Evolutionary conservation across 2,797 vertebrate genomes (phyloP), one percentile per base, ranked within the genome.

Genomic region (Gymnoscopelus braueri): DNA sequence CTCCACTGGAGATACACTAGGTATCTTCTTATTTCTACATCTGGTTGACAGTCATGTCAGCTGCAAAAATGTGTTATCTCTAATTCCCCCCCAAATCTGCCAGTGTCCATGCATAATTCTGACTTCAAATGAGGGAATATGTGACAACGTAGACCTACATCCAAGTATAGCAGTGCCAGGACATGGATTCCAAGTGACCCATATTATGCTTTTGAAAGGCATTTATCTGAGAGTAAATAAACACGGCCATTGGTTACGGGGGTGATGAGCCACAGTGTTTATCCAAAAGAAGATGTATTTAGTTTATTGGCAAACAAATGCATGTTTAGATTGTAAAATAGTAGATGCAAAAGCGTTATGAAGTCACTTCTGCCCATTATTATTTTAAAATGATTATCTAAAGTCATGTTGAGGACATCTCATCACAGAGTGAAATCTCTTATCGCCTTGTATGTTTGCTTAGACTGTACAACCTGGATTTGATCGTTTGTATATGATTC

Each of bases 31-130:
- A 84, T 50, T 82, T 86, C 76, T 85, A 89, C 91, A 92, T 94
- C 90, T 91, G 91, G 83, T 90, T 65, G 81, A 81, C 88, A 88
- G 89, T 77, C 79, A 71, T 69, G 76, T 90, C 88, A 89, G 83
- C 82, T 86, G 72, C 86, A 88, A 85, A 78, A 49, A 64, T 64
- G 62, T 70, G 86, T 89, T 81, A 85, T 88, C 72, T 75, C 63
- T 81, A 77, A 86, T 86, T 87, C 80, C 71, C 56, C 60, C 68
- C 74, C 67, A 80, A 86, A 87, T 79, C 84, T 74, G 80, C 75
- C 81, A 83, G 72, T 65, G 82, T 66, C 85, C 51, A 60, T 57
- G 78, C 78, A 82, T 85, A 87, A 83, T 71, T 69, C 62, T 58
- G 78, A 78, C 69, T 75, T 81, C 3, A 61, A 74, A 62, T 82